Base-by-base conservation (phyloP, 92 coral and sea anemone species). In the Meandrina meandrites region DNA sequence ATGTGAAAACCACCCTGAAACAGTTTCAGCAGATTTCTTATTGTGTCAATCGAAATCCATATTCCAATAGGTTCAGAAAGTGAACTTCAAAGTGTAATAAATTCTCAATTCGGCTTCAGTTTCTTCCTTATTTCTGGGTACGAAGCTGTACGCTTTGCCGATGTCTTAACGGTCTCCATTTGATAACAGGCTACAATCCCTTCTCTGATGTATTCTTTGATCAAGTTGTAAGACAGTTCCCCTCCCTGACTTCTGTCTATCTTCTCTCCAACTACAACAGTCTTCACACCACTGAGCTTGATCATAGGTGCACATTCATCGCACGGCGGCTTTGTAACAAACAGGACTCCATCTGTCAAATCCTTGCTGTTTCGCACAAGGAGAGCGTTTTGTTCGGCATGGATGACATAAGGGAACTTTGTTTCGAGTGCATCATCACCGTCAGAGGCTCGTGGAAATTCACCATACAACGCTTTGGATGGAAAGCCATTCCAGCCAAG, bases 401-500 rank as follows among this genome's bases (percentile, higher is more conserved):
- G 98, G 81, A 91, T 91, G 31, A 89, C 62, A 67, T 76, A 96
- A 17, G 98, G 92, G 32, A 92, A 96, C 82, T 94, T 96, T 69
- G 84, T 93, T 36, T 82, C 75, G 16, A 57, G 62, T 19, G 80
- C 80, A 12, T 68, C 73, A 80, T 96, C 94, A 28, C 75, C 64
- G 69, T 90, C 93, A 9, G 91, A 81, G 4, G 94, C 95, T 40
- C 96, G 78, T 8, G 98, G 96, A 77, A 94, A 96, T 47, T 96
- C 96, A 3, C 98, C 98, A 90, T 92, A 94, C 36, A 80, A 76
- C n/a, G 98, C 91, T 36, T 91, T 87, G 37, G 93, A 81, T 74
- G 98, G 96, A 58, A 86, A 96, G 28, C 98, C 92, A 83, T 94
- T 96, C 97, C 97, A 94, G 4, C 98, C 98, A 17, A 92, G 84